Evolutionary conservation across 2,797 vertebrate genomes (phyloP), one percentile per base, ranked within the genome.

Genomic region (Acrocephalus scirpaceus): DNA sequence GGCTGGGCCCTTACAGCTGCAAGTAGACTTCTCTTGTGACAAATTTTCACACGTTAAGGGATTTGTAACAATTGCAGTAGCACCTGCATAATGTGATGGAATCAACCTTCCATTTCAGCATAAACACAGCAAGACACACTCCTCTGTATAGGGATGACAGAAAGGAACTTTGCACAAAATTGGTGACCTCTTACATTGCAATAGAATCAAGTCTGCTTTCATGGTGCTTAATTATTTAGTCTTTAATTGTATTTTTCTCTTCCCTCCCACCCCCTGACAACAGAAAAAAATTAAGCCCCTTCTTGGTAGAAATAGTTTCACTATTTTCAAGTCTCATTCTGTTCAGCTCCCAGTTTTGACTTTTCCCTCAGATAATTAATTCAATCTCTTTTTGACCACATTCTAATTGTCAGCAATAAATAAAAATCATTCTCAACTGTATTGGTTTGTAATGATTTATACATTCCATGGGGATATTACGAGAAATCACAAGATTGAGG

Each of bases 1-100:
- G 83, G 86, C 67, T 10, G 98, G 98, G 53, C 94, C 92, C 67
- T 97, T 97, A 84, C 98, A 98, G 92, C 94, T 98, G 51, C 93
- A 98, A 6, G 97, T 97, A 5, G 97, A 98, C 86, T 98, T 98
- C 94, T 98, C 97, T 72, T 98, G 98, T 91, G 93, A 97, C 96
- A 98, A 97, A 51, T 98, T 98, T 91, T 96, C 97, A 2, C 97
- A 98, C 0, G 81, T 98, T 82, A 98, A 98, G 91, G 97, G 97
- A 83, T 98, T 98, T 85, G 95, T 97, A 47, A 96, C 94, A 44
- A 93, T 98, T 50, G 78, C 97, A 1, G 98, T 98, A 83, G 79
- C 85, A 1, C 76, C 73, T 36, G 78, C 86, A n/a, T 91, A 86
- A 84, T 2, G 23, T 21, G 51, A 73, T 44, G 48, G 87, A 91